Percentiles rank a stretch among this genome's conserved stretches.
Evolutionary conservation across 1,140 invertebrate genomes (phyloP).

Genomic region (Ylistrum balloti): DNA sequence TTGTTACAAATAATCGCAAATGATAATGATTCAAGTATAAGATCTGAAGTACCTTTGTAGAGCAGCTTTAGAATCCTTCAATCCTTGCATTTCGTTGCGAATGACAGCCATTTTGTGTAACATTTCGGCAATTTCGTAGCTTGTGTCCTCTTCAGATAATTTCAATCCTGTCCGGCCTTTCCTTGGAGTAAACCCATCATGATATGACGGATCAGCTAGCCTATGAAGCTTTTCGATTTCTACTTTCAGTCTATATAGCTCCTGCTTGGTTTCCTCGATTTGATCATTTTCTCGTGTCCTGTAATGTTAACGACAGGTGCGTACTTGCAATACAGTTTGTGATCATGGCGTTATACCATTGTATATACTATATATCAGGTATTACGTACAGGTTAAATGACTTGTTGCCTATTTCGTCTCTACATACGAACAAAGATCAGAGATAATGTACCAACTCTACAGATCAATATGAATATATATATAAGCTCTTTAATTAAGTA

Average conservation of each 20-base stretch:
- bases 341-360: too few relatives aligned
- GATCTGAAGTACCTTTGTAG: not conserved
- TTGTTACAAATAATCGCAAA: too few relatives aligned
- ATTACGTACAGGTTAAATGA: too few relatives aligned
- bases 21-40: too few relatives aligned
- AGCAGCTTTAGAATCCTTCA: not conserved
- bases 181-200: not conserved
- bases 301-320: not conserved
- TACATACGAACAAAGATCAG: too few relatives aligned
- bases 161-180: not conserved
- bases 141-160: not conserved
- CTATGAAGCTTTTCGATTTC: not conserved
- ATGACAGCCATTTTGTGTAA: constrained; percentile 6
- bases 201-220: not conserved
- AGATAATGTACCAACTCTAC: too few relatives aligned
- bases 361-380: too few relatives aligned
- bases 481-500: too few relatives aligned
- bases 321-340: too few relatives aligned
- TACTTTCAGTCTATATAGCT: not conserved
- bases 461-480: too few relatives aligned
- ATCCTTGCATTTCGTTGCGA: constrained; percentile 7
- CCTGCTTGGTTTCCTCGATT: not conserved
- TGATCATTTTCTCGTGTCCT: constrained; percentile 10
- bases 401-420: too few relatives aligned
- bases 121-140: not conserved